Percentiles rank a stretch among this genome's conserved stretches.
Evolutionary conservation across 2,797 vertebrate species (phyloP).

Genomic region (Triplophysa yarkandensis): DNA sequence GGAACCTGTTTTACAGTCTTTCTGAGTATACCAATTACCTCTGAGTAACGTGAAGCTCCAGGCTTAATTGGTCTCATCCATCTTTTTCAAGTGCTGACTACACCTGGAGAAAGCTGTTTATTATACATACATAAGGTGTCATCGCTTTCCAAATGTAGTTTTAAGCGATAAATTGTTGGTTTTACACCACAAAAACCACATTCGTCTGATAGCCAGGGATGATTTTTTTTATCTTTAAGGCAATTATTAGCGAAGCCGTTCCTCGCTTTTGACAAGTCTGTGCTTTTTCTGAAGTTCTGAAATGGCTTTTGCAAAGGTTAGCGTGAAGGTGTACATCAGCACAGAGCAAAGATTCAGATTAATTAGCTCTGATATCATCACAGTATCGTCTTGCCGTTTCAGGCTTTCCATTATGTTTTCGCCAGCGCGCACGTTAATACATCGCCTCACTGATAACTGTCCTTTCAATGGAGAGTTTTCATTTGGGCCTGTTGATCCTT

Average conservation of each 20-base stretch:
- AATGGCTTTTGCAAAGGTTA: constrained; percentile 26
- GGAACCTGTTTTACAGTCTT: constrained; percentile 42
- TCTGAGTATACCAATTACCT: constrained; percentile 37
- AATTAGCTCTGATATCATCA: constrained; percentile 56
- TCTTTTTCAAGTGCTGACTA: constrained; percentile 50
- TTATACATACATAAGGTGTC: constrained; percentile 42
- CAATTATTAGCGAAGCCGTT: constrained; percentile 17
- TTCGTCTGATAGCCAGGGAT: background rate
- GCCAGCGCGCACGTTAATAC: constrained; percentile 31
- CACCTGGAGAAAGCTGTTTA: constrained; percentile 44
- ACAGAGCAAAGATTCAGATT: constrained; percentile 44
- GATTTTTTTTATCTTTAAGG: background rate
- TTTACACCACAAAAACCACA: background rate
- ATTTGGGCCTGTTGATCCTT: constrained; percentile 43
- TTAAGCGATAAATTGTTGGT: constrained; percentile 20
- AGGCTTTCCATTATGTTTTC: constrained; percentile 33
- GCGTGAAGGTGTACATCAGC: constrained; percentile 28
- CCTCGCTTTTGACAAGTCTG: constrained; percentile 14
- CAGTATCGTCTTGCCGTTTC: constrained; percentile 29
- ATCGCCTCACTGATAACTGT: constrained; percentile 40
- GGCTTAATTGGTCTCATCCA: constrained; percentile 54
- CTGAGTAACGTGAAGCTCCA: constrained; percentile 34
- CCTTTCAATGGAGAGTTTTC: constrained; percentile 51
- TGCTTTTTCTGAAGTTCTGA: constrained; percentile 13
- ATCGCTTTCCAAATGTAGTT: constrained; percentile 31